Evolutionary conservation across 1,140 invertebrate genomes (phyloP).

Genomic region (Arctopsyche grandis): DNA sequence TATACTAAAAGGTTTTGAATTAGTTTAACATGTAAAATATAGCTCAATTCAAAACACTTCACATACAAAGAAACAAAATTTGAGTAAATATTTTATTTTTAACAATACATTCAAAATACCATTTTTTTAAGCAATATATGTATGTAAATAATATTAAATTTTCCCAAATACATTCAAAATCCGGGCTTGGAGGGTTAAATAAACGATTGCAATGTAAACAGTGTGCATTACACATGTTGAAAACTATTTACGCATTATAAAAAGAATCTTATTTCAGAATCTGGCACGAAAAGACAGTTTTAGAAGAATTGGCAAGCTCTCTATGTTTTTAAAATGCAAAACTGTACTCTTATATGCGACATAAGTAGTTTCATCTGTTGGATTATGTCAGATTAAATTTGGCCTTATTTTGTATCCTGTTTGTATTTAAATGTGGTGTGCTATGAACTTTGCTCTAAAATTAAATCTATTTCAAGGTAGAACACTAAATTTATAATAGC

Average conservation of each 20-base stretch:
- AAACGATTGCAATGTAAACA: neutral
- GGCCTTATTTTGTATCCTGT: neutral
- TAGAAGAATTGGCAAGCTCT: neutral
- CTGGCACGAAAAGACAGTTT: constrained; percentile 20
- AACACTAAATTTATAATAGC: neutral
- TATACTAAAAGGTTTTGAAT: too few species aligned
- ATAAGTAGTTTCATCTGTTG: neutral
- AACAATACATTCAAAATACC: too few species aligned
- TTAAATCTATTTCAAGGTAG: too few species aligned
- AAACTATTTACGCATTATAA: neutral
- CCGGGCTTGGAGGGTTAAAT: neutral
- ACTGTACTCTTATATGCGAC: neutral
- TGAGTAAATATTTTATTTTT: too few species aligned
- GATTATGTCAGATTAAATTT: neutral
- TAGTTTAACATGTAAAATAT: neutral
- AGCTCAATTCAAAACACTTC: too few species aligned
- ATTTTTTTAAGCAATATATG: too few species aligned
- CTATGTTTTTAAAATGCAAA: constrained; percentile 16
- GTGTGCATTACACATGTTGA: neutral
- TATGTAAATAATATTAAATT: too few species aligned
- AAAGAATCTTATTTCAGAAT: constrained; percentile 9
- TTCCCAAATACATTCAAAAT: too few species aligned
- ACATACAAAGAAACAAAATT: too few species aligned
- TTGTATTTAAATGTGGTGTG: too few species aligned
- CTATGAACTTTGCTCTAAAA: too few species aligned